Base-by-base conservation (phyloP, 2,113 vertebrate genomes). In the Uria aalge region DNA sequence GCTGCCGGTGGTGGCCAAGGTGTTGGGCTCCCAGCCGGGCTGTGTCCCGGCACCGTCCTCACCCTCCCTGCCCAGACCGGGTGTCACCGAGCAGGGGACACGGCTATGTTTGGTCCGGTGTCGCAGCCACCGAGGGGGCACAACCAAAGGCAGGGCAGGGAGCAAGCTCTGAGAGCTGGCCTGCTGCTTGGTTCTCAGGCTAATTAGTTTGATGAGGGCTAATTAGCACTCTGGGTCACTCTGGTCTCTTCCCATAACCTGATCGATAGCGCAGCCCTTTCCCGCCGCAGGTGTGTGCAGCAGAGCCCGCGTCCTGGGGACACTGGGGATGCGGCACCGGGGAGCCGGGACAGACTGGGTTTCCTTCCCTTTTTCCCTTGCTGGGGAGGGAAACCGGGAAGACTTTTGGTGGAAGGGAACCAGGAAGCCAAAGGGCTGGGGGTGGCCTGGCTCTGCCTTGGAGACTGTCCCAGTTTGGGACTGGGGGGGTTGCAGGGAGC, bases 321-420 rank as follows among this genome's bases (percentile, higher is more conserved):
- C 15, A 1, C 12, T 0, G 8, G 34, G 62, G 83, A 21, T 7
- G 27, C 55, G 77, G 69, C 64, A 23, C 13, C 8, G 1, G 20
- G 62, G 69, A 38, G 64, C 30, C 0, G 0, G 66, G 6, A 40
- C 36, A 5, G n/a, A 3, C 41, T 0, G 0, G 63, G 1, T 53
- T 21, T 13, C 12, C 43, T 24, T 34, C 45, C 24, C 27, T 11
- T 4, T 19, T 7, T 9, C 73, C 47, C 57, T 19, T 5, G 9
- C 5, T 2, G 23, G 48, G 38, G 14, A n/a, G 11, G 53, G 19
- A 19, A n/a, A 24, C 21, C 0, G 0, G 0, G 3, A n/a, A 45
- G 11, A 18, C 3, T 14, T 59, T 23, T 9, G 24, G 5, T 11
- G 62, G 66, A 3, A 13, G 41, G 45, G 36, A 63, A 36, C 12